These are phyloP conservation scores for Antechinus stuartii DNA, from an alignment of 2,113 vertebrate species.

Conservation along the genomic window DNA sequence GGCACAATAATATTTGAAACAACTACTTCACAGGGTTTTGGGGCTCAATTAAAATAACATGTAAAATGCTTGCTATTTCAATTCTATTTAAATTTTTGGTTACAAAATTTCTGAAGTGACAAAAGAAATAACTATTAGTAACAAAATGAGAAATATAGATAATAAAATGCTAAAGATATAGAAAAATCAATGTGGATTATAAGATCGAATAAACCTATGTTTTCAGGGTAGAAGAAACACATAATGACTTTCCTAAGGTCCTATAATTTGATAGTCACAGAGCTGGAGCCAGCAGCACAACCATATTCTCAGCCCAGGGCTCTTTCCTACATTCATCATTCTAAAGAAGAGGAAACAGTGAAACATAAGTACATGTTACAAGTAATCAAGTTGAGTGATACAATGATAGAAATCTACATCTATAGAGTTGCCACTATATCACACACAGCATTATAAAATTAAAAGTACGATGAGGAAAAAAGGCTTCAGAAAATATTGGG, in stretches of 20 bases:
- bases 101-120: not conserved
- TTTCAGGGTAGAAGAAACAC: not conserved
- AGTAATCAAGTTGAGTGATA: not conserved
- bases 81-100: not conserved
- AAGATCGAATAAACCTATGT: not conserved
- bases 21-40: not conserved
- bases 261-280: not conserved
- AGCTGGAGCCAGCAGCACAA: not conserved
- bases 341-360: not conserved
- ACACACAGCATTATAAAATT: not conserved
- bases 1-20: not conserved
- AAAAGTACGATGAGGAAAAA: not conserved
- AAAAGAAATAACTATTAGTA: not conserved
- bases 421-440: slow-evolving; percentile 8
- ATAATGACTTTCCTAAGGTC: not conserved
- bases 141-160: not conserved
- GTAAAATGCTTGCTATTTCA: not conserved
- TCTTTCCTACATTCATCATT: not conserved
- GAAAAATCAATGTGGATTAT: not conserved
- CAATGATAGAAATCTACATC: not conserved
- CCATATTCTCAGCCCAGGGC: not conserved
- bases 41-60: not conserved
- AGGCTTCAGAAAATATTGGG: not conserved
- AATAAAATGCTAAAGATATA: not conserved
- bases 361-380: not conserved